phyloP scores from a whole-genome alignment of 2,888 invertebrate genomes.

The Sphinx pinastri region DNA sequence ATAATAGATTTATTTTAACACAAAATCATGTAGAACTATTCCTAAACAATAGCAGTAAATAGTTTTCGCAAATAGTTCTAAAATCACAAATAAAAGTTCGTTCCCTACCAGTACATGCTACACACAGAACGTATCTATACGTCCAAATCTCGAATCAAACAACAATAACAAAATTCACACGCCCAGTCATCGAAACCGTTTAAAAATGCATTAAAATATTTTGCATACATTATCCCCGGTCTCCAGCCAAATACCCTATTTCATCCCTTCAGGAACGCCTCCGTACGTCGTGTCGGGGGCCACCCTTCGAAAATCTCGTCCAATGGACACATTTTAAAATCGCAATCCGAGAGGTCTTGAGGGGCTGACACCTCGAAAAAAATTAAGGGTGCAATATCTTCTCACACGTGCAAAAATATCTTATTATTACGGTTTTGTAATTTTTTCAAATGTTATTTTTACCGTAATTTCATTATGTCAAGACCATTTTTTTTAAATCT shows the following conservation, averaged over 20 bases:
- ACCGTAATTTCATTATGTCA: slow-evolving; percentile 17
- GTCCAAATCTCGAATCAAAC: neutral
- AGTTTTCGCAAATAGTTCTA: too few species aligned
- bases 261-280: slow-evolving; percentile 4
- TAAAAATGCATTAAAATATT: slow-evolving; percentile 20
- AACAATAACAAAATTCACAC: slow-evolving; percentile 5
- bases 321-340: slow-evolving; percentile 26
- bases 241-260: neutral
- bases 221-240: slow-evolving; percentile 16
- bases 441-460: neutral
- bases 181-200: slow-evolving; percentile 8
- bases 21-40: too few species aligned
- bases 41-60: too few species aligned
- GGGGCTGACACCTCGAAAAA: slow-evolving; percentile 11
- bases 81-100: too few species aligned
- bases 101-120: too few species aligned
- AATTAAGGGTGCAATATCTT: slow-evolving; percentile 1
- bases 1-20: too few species aligned
- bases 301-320: slow-evolving; percentile 25
- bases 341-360: slow-evolving; percentile 21
- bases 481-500: neutral
- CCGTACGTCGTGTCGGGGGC: neutral
- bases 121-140: too few species aligned
- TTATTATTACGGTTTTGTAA: slow-evolving; percentile 5
- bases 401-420: slow-evolving; percentile 17